A percentile compares a stretch with the other conserved stretches of the same genome.
These are phyloP conservation scores for Plutella xylostella DNA, from an alignment of 2,888 invertebrate species.

Conservation along the genomic window DNA sequence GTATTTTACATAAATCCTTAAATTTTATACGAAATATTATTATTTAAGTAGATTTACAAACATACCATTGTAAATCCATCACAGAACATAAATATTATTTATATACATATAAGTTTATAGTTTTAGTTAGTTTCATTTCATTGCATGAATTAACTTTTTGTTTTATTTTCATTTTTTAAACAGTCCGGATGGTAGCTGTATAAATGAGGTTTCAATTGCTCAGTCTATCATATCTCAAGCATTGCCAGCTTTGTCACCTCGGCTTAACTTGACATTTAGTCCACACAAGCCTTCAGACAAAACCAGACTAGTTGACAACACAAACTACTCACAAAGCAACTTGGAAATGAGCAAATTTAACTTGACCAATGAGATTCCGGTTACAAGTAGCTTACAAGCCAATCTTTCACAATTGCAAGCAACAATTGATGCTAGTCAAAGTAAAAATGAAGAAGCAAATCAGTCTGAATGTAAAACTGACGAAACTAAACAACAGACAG, in stretches of 20 bases:
- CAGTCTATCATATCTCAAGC: conserved; percentile 69
- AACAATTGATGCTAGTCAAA: conserved; percentile 28
- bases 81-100: not conserved
- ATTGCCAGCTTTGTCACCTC: conserved; percentile 59
- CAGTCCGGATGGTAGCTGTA: conserved; percentile 66
- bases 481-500: conserved; percentile 36
- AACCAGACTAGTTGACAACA: conserved; percentile 52
- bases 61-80: not conserved
- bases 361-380: not conserved
- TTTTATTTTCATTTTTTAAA: conserved; percentile 14
- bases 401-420: conserved; percentile 39
- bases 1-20: not conserved
- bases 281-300: conserved; percentile 54
- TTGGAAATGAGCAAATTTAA: conserved; percentile 49
- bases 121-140: conserved; percentile 19
- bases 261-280: conserved; percentile 53
- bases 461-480: conserved; percentile 35
- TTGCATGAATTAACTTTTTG: conserved; percentile 29
- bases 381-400: conserved; percentile 31
- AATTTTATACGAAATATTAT: too few relatives aligned
- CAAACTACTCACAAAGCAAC: conserved; percentile 29
- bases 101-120: not conserved
- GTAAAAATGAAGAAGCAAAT: conserved; percentile 25
- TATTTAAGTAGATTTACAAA: not conserved
- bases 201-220: conserved; percentile 64